These are phyloP conservation scores for Boloria selene DNA, from an alignment of 2,888 invertebrate species.

Conservation along the genomic window DNA sequence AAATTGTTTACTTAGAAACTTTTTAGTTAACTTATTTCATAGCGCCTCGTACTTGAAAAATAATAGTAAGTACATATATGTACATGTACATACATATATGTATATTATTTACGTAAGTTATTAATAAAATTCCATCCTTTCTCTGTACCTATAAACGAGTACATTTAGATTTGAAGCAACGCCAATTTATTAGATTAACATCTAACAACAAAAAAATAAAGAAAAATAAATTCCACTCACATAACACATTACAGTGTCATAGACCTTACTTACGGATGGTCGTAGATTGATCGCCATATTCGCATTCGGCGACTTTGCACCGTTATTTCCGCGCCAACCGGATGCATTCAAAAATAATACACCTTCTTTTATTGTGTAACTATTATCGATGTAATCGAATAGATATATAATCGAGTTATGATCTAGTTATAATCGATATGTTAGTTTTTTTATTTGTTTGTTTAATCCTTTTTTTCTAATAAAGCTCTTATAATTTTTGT, in stretches of 20 bases:
- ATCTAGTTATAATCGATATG: no score
- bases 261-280: slow-evolving; percentile 24
- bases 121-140: no score
- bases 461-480: no score
- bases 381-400: slow-evolving; percentile 6
- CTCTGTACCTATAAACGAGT: no score
- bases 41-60: not conserved
- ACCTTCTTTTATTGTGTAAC: slow-evolving; percentile 31
- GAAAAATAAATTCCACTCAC: slow-evolving; percentile 24
- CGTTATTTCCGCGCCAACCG: slow-evolving; percentile 67
- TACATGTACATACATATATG: no score
- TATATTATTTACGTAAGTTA: no score
- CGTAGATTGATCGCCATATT: slow-evolving; percentile 32
- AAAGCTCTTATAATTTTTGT: no score
- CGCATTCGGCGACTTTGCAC: slow-evolving; percentile 60
- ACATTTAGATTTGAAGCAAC: no score
- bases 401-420: not conserved
- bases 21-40: no score
- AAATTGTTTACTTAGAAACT: no score
- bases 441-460: no score
- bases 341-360: slow-evolving; percentile 46
- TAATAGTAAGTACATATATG: not conserved
- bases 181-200: not conserved
- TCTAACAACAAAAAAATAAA: slow-evolving; percentile 8
- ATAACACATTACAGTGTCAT: slow-evolving; percentile 23